Evolutionary conservation across 2,797 vertebrate genomes (phyloP), one percentile per base, ranked within the genome.

Genomic region (Ceryle rudis): DNA sequence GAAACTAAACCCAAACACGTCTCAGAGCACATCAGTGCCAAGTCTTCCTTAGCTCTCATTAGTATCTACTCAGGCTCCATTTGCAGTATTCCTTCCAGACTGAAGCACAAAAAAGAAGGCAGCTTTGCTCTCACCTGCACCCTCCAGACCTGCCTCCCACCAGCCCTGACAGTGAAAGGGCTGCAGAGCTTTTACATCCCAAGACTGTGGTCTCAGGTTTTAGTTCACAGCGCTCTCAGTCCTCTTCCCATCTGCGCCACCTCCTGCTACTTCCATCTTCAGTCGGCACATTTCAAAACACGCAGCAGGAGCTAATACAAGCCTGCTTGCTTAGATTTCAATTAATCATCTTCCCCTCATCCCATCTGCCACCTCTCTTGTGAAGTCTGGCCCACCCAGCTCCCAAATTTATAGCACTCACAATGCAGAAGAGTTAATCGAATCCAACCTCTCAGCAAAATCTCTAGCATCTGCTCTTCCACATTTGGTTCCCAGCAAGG

Each of bases 331-430:
- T 86, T 72, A 1, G 41, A 74, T 91, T 92, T 66, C 85, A 41
- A 61, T 81, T 90, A 81, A 95, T 93, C 67, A 42, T 70, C 62
- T 91, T 89, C 47, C 46, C 14, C 60, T 94, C 14, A 0, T 51
- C 64, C 95, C 93, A 80, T 96, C 96, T 97, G 94, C 66, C 74
- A 62, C 72, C 28, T 67, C 85, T 70, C 26, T 61, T n/a, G 66
- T 47, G 58, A 33, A 35, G 9, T 37, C 94, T 86, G 90, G 65
- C 74, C 62, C 69, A 44, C 17, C 69, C 86, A 57, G 33, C 41
- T 94, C 87, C 82, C 82, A 69, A 0, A 88, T 89, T 72, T 49
- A 23, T 2, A 81, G 57, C 33, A 47, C 75, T 86, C 61, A 42
- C 57, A 29, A 23, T 29, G 31, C 62, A 80, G 61, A 74, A 79